Base-by-base conservation (phyloP, 2,797 vertebrate species). In the Gouania willdenowi region DNA sequence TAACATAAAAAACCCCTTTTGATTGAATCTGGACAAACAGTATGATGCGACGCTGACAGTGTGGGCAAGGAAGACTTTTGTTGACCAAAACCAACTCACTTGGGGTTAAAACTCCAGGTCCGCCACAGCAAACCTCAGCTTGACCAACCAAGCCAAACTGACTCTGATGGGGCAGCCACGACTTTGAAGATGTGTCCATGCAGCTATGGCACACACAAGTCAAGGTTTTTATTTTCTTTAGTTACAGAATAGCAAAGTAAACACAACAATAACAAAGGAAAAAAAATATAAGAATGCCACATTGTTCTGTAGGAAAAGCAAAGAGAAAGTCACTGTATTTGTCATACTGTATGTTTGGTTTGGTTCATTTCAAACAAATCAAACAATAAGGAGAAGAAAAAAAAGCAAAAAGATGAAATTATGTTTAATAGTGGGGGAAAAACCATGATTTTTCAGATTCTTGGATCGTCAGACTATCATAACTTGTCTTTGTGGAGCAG, bases 91-190 rank as follows among this genome's bases (percentile, higher is more conserved):
- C 70, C 3, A 62, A 83, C 81, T 82, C 81, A 85, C 79, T 83
- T 82, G 79, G 76, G 64, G 79, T 82, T 78, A 83, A 83, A 69
- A 82, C 77, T 77, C 81, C 79, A 31, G 79, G 59, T 74, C 74
- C 77, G 45, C 70, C 81, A 71, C 82, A 80, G 82, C 82, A 79
- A 70, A 75, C 79, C 75, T 85, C 81, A 70, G 64, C 76, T 80
- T 85, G 76, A 82, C 77, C 79, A 69, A 66, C 79, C 79, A 83
- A 81, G 61, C 79, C 77, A 82, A 81, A 81, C 79, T 83, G 79
- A 80, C 70, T 57, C 62, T 82, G 81, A 82, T 83, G 82, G 26
- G 77, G 79, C 67, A 85, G 77, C 80, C 80, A 83, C 78, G 77
- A 46, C 74, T 85, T 83, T 77, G 79, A 81, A 26, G 77, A 74